Evolutionary conservation across 2,113 vertebrate genomes (phyloP).

Genomic region (Hippoglossus stenolepis): DNA sequence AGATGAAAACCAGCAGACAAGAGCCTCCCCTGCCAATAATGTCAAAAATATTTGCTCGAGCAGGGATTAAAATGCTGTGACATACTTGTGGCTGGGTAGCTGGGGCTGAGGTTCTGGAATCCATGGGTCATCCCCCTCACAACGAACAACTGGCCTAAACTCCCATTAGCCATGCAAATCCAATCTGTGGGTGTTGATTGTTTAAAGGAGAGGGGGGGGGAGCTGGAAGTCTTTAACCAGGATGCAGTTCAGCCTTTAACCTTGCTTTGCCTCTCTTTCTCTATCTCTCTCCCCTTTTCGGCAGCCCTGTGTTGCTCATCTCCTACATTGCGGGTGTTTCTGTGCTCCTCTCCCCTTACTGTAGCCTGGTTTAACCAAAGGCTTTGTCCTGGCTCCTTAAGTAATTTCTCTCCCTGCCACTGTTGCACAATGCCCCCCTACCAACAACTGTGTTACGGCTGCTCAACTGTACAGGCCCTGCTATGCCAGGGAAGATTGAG

Average conservation of each 20-base stretch:
- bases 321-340: constrained; percentile 83
- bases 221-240: constrained; percentile 84
- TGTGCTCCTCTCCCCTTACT: constrained; percentile 84
- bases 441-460: constrained; percentile 95
- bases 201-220: constrained; percentile 75
- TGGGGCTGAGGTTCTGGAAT: constrained; percentile 39
- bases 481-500: constrained; percentile 90
- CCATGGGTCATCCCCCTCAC: constrained; percentile 87
- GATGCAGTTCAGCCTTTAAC: constrained; percentile 50
- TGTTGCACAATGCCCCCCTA: constrained; percentile 87
- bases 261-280: constrained; percentile 37
- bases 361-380: constrained; percentile 88
- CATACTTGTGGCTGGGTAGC: not conserved
- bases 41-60: not conserved
- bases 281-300: constrained; percentile 1
- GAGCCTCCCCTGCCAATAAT: not conserved
- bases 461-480: constrained; percentile 90
- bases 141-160: constrained; percentile 89
- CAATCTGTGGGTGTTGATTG: constrained; percentile 91
- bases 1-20: not conserved
- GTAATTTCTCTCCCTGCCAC: constrained; percentile 93
- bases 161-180: constrained; percentile 96
- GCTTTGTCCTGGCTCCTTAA: constrained; percentile 88
- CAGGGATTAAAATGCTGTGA: constrained; percentile 12
- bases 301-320: constrained; percentile 81